Conservation (phyloP, 2,113 vertebrate genomes). For the Corydoras maculifer region DNA sequence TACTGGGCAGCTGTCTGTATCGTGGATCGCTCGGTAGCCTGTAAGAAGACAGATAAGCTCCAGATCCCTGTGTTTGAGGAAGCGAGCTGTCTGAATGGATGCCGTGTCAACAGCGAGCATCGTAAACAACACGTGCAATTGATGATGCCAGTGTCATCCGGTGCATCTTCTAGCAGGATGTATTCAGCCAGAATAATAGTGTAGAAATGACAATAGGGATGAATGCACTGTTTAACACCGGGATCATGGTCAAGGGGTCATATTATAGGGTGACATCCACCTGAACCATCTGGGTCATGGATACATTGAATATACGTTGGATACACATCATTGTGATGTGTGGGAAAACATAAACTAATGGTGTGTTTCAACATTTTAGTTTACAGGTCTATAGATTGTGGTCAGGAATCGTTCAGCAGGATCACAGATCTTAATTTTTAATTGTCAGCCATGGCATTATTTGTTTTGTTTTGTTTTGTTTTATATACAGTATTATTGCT, state of each 20-base stretch:
- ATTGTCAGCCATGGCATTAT: too few species aligned
- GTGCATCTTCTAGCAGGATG: conserved; percentile 10
- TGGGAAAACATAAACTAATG: too few species aligned
- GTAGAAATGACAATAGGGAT: conserved; percentile 28
- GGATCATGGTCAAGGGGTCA: conserved; percentile 26
- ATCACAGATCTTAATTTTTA: too few species aligned
- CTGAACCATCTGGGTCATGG: conserved; percentile 24
- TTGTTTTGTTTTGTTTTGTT: too few species aligned
- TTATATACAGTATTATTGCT: too few species aligned
- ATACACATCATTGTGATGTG: too few species aligned
- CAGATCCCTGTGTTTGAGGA: background rate
- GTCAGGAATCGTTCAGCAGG: too few species aligned
- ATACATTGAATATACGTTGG: background rate
- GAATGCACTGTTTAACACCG: conserved; percentile 41
- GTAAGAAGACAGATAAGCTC: background rate
- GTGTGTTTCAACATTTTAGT: too few species aligned
- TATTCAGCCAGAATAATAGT: conserved; percentile 32
- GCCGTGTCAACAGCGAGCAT: background rate
- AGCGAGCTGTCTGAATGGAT: background rate
- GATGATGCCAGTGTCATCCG: conserved; percentile 12
- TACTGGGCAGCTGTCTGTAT: background rate
- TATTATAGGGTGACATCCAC: background rate
- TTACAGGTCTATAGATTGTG: too few species aligned
- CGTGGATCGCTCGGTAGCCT: background rate
- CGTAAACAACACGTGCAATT: conserved; percentile 33